Base-by-base conservation (phyloP, 1,140 invertebrate genomes). In the Pomacea maculata region DNA sequence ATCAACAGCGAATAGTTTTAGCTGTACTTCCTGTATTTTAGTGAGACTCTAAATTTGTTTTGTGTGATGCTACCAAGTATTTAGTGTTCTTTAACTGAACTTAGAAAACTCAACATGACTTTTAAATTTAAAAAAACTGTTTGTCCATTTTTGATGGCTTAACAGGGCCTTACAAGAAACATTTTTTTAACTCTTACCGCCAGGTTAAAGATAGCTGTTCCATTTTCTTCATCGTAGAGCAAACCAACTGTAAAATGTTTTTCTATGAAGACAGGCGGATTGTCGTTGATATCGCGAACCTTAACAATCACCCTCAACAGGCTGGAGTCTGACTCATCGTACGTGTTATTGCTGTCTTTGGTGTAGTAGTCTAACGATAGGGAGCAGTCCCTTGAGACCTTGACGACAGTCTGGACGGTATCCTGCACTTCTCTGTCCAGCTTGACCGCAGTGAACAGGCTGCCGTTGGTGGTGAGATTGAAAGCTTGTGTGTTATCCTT, bases 201-300 rank as follows among this genome's bases (percentile, higher is more conserved):
- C 34, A 83, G 34, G 63, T 68, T 75, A 45, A 80, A 57, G 9
- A 83, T 71, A 9, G 21, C 55, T 64, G 14, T 61, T 12, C 77
- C 80, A 54, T 78, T 70, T 9, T 67, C 34, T 19, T 52, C 21
- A n/a, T 78, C 80, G 11, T 74, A 76, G 5, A 81, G 61, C n/a
- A 84, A 54, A 19, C 83, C 83, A 2, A 63, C 55, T 14, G 74
- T 67, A 1, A 82, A 70, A 1, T 55, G 57, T n/a, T 64, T 65
- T 17, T 72, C 29, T 21, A 21, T 61, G 61, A 82, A 82, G 4
- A 80, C 80, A 29, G 83, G 83, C 9, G 83, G 81, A 78, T 81
- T 84, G 68, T 84, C 83, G 67, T 84, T 81, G 45, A 72, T 71
- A 34, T 84, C 83, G 25, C 57, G 19, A 61, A 84, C 71, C 25